Evolutionary conservation across 2,113 vertebrate genomes (phyloP).

Genomic region (Phodopus roborovskii): DNA sequence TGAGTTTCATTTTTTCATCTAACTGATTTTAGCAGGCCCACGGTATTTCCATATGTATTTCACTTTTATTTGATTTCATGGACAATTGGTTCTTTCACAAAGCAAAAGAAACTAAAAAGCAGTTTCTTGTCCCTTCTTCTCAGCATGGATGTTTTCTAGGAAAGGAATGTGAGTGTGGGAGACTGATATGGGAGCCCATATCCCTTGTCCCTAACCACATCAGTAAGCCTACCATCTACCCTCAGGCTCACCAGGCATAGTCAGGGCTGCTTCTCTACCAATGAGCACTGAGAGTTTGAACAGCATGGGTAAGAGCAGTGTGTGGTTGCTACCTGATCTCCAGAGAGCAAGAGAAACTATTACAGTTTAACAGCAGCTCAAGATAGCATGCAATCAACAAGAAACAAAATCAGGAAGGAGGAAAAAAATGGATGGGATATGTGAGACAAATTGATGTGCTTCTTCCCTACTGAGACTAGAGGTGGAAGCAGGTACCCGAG

Average conservation of each 20-base stretch:
- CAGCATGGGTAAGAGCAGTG: rapidly evolving
- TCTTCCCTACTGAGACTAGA: rapidly evolving
- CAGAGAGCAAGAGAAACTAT: background rate
- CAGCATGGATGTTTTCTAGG: constrained; percentile 20
- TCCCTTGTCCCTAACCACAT: background rate
- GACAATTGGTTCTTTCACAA: constrained; percentile 69
- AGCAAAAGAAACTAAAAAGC: constrained; percentile 65
- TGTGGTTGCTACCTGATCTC: background rate
- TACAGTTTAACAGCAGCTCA: background rate
- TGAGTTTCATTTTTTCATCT: constrained; percentile 45
- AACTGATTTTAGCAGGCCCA: constrained; percentile 62
- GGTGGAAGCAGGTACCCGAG: background rate
- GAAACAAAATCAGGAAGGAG: background rate
- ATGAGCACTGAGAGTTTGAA: rapidly evolving
- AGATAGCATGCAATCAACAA: background rate
- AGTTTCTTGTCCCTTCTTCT: background rate
- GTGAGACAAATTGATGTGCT: background rate
- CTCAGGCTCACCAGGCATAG: background rate
- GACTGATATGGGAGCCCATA: background rate
- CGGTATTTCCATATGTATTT: constrained; percentile 71
- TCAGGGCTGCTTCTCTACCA: background rate
- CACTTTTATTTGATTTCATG: constrained; percentile 77
- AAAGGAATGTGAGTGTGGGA: background rate
- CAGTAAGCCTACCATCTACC: background rate
- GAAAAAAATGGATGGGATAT: background rate